Evolutionary conservation across 2,797 vertebrate species (phyloP), one percentile per base, ranked within the genome.

Genomic region (Sebastes matsubarae): DNA sequence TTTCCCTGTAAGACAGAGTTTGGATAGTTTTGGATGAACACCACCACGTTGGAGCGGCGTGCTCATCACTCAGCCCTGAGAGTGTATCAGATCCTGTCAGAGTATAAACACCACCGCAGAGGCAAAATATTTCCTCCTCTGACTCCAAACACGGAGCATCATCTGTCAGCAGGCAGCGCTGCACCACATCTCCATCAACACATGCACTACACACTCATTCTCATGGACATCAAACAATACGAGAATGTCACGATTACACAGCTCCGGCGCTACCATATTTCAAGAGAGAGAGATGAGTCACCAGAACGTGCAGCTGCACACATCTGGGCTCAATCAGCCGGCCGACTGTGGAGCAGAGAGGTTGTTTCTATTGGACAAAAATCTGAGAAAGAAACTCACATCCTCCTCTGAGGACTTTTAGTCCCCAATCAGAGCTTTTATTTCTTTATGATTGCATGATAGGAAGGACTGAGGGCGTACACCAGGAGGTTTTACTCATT

Each of bases 81-180:
- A 68, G 29, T 24, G 66, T 14, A 63, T 65, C 67, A 58, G 50
- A 77, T 61, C 74, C 78, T 77, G 84, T 87, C 81, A 68, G 80
- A 88, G 57, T 30, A 67, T 89, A 90, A 91, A 88, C 88, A 89
- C 63, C 27, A 64, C 69, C 14, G 38, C 58, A 79, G 76, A 85
- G 80, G 79, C 68, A 66, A 87, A 83, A 85, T 72, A 74, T 82
- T 83, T 85, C 72, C 75, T 67, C 77, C 68, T 5, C 54, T 64
- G n/a, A 64, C 64, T 84, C 80, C 67, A 79, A 84, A 83, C 80
- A 77, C 52, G 5, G 20, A 58, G 68, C 75, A 75, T 77, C 81
- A 88, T 88, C 81, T 71, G 83, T 76, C 70, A 79, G 50, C 69
- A 68, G 58, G 75, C 42, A 9, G 75, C 52, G 68, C 85, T 20